Conservation (phyloP, 2,797 vertebrate genomes). For the Merluccius polli region DNA sequence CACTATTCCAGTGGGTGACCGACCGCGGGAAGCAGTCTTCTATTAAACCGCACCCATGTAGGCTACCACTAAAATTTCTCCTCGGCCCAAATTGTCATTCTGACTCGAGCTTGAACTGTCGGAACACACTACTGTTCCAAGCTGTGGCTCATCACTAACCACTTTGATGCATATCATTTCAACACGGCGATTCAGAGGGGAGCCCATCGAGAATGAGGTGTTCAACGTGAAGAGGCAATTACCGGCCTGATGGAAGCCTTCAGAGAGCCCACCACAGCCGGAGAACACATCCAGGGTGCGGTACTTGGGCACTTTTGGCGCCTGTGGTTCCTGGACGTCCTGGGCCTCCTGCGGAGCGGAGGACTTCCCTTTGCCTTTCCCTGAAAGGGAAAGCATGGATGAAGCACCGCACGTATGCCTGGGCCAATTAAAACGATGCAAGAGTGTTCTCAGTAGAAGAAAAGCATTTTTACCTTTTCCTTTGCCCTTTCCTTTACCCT, state of each 20-base stretch:
- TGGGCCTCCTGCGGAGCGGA: conserved; percentile 60
- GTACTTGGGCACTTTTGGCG: conserved; percentile 74
- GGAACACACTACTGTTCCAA: too few species aligned
- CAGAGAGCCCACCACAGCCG: conserved; percentile 91
- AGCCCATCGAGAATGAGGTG: neutral
- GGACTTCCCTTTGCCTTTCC: conserved; percentile 84
- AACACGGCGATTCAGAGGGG: too few species aligned
- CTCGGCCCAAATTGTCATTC: too few species aligned
- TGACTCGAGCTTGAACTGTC: too few species aligned
- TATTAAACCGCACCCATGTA: too few species aligned
- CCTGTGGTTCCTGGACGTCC: conserved; percentile 61
- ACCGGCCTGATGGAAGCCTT: conserved; percentile 98
- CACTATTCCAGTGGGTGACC: too few species aligned
- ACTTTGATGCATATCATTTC: neutral
- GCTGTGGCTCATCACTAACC: too few species aligned
- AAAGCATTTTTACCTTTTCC: conserved; percentile 82
- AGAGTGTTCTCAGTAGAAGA: neutral
- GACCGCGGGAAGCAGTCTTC: too few species aligned
- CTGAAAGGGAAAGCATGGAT: conserved; percentile 52
- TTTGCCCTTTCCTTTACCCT: conserved; percentile 95
- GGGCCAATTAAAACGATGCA: neutral
- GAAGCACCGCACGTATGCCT: neutral
- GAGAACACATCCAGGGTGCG: conserved; percentile 93
- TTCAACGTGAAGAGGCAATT: conserved; percentile 12
- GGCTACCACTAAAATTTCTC: too few species aligned